Evolutionary conservation across 1,140 invertebrate genomes (phyloP).

Genomic region (Neodiprion virginianus): DNA sequence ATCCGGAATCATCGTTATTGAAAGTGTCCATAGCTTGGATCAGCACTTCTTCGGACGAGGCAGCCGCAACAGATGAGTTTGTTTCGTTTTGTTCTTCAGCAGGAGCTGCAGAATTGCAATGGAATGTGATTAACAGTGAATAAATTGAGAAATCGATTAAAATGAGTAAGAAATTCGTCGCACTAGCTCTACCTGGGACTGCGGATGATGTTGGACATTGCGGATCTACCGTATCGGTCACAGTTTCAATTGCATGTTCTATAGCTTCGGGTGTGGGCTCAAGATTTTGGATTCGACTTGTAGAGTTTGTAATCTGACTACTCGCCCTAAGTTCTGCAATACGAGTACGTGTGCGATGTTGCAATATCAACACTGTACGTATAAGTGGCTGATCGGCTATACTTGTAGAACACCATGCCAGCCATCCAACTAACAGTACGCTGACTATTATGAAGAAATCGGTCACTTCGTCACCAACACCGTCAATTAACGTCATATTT

Average conservation of each 20-base stretch:
- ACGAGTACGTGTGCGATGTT: slow-evolving; percentile 49
- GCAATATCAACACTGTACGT: slow-evolving; percentile 62
- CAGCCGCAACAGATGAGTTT: slow-evolving; percentile 27
- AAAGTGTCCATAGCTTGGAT: slow-evolving; percentile 58
- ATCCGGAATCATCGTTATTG: slow-evolving; percentile 39
- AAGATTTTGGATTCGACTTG: slow-evolving; percentile 29
- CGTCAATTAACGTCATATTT: slow-evolving; percentile 76
- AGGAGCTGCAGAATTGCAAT: slow-evolving; percentile 35
- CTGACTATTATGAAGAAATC: slow-evolving; percentile 72
- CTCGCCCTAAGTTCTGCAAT: slow-evolving; percentile 46
- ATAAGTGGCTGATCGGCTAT: slow-evolving; percentile 62
- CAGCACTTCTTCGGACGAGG: slow-evolving; percentile 47
- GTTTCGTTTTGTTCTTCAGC: slow-evolving; percentile 27
- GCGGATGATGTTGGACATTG: slow-evolving; percentile 41
- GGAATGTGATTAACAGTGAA: slow-evolving; percentile 31
- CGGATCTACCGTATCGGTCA: slow-evolving; percentile 34
- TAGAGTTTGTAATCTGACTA: slow-evolving; percentile 31
- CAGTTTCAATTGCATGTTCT: slow-evolving; percentile 29
- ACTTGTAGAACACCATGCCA: slow-evolving; percentile 78
- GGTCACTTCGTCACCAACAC: slow-evolving; percentile 83
- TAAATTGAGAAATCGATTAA: slow-evolving; percentile 43
- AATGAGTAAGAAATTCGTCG: not conserved
- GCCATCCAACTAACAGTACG: slow-evolving; percentile 65
- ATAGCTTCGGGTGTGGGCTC: slow-evolving; percentile 39
- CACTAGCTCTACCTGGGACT: slow-evolving; percentile 28